Conservation (phyloP, 2,113 vertebrate genomes). For the Bubo scandiacus region DNA sequence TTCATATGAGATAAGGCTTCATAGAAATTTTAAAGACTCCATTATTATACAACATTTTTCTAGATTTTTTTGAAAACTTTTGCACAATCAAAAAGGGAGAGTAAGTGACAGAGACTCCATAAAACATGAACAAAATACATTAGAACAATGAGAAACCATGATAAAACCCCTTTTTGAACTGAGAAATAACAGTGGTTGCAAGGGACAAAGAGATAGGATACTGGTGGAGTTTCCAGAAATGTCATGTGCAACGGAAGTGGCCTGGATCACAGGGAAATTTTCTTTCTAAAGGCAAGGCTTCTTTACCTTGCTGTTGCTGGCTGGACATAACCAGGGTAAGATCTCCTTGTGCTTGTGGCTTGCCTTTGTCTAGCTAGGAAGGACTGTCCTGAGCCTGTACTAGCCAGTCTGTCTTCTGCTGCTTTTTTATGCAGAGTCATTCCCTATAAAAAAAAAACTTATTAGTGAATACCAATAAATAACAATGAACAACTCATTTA, state of each 20-base stretch:
- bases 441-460: conserved; percentile 71
- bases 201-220: conserved; percentile 37
- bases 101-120: not conserved
- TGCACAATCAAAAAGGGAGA: conserved; percentile 55
- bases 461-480: not conserved
- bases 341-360: conserved; percentile 85
- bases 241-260: conserved; percentile 58
- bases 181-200: conserved; percentile 33
- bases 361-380: conserved; percentile 91
- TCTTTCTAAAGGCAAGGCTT: conserved; percentile 34
- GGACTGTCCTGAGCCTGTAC: conserved; percentile 88
- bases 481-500: not conserved
- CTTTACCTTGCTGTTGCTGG: conserved; percentile 92
- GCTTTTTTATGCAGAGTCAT: conserved; percentile 93
- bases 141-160: conserved; percentile 23
- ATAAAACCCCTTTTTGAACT: conserved; percentile 13
- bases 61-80: conserved; percentile 59
- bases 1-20: conserved; percentile 38
- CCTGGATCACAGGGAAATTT: conserved; percentile 22
- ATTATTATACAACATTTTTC: conserved; percentile 52
- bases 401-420: conserved; percentile 89
- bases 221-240: conserved; percentile 71
- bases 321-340: conserved; percentile 87
- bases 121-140: conserved; percentile 19
- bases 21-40: conserved; percentile 43